Base-by-base conservation (phyloP, 2,113 vertebrate genomes). In the Burhinus oedicnemus region DNA sequence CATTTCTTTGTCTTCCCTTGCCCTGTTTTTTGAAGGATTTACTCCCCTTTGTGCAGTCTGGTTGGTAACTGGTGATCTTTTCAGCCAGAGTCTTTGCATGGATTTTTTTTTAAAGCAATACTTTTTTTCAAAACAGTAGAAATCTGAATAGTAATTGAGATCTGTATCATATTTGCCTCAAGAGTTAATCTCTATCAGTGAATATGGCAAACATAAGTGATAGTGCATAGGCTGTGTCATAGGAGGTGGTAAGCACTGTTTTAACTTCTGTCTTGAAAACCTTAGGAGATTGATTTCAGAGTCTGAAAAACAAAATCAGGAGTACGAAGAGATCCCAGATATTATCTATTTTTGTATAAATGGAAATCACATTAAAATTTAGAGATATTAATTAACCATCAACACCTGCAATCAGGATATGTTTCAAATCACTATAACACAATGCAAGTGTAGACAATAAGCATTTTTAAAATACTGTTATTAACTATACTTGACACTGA, bases 101-200 rank as follows among this genome's bases (percentile, higher is more conserved):
- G 58, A 64, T 51, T 72, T 93, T 96, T 84, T 84, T 95, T 68
- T 15, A 84, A 89, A 79, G 66, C 58, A 92, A 51, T 65, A 57
- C 10, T 69, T 21, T 45, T 94, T 82, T 68, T n/a, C 51, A 84
- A 86, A 92, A 82, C 62, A 52, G 42, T 44, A 69, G 30, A 91
- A 89, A 80, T 94, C 52, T 57, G 79, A 97, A 93, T 58, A 88
- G 55, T 47, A 60, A 87, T 38, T 94, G 84, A 95, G 57, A 95
- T 60, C 45, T 81, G 74, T 79, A 94, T 3, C 13, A 30, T 81
- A 71, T 68, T 94, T 89, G 44, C 36, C 84, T 75, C 36, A 84
- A 89, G 14, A 90, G 82, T 95, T 97, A 95, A 87, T 90, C 23
- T 83, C 92, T 88, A 45, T 89, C 87, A 93, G 60, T 58, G 85